Percentiles rank a stretch among this genome's conserved stretches.
These are phyloP conservation scores for Steatornis caripensis DNA, from an alignment of 2,113 vertebrate species.

Conservation along the genomic window DNA sequence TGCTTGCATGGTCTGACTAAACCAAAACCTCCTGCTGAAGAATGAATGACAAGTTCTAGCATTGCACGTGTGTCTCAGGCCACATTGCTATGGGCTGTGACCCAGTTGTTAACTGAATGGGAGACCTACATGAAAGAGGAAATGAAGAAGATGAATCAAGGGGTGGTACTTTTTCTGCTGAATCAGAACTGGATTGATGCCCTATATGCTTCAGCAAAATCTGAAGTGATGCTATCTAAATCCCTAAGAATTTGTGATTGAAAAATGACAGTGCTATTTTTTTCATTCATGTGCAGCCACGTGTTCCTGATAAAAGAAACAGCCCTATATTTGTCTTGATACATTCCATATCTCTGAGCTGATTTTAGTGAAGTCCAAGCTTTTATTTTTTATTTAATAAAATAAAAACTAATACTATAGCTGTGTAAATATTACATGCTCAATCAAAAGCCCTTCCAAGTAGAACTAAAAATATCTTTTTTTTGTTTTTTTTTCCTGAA, in stretches of 20 bases:
- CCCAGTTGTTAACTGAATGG: background rate
- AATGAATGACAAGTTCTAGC: background rate
- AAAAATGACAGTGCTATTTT: background rate
- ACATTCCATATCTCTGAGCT: background rate
- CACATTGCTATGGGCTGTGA: background rate
- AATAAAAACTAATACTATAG: background rate
- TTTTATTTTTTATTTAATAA: background rate
- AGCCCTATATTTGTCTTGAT: background rate
- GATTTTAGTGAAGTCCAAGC: background rate
- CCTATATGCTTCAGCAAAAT: background rate
- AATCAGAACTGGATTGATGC: background rate
- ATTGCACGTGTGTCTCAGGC: background rate
- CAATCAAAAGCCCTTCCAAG: background rate
- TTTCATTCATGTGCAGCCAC: background rate
- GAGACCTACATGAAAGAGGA: background rate
- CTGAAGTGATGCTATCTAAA: background rate
- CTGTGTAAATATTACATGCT: background rate
- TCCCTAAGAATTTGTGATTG: background rate
- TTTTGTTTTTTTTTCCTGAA: background rate
- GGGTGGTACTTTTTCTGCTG: conserved; percentile 8
- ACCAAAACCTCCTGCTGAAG: background rate
- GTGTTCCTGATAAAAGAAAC: background rate
- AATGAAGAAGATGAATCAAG: background rate
- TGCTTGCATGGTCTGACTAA: background rate
- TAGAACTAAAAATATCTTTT: background rate